Conservation (phyloP, 1,140 invertebrate species). For the Euschistus heros region DNA sequence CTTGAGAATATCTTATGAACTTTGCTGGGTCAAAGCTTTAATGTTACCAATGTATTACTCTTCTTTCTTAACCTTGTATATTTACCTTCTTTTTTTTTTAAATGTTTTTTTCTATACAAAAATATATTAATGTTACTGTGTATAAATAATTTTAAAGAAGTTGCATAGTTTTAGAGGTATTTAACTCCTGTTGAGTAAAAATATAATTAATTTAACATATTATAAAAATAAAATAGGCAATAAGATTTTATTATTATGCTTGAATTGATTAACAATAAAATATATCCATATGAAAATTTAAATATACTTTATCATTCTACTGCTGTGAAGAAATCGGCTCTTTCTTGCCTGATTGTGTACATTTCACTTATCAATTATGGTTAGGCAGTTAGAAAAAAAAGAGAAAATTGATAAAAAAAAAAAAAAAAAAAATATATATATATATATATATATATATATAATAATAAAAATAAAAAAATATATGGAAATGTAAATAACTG, state of each 20-base stretch:
- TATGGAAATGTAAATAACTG: background rate
- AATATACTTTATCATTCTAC: background rate
- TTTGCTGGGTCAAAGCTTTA: slow-evolving; percentile 16
- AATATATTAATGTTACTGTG: slow-evolving; percentile 7
- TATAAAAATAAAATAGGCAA: background rate
- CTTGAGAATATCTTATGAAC: background rate
- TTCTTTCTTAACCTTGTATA: background rate
- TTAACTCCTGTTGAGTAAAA: background rate
- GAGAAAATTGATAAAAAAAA: background rate
- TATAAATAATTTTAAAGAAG: slow-evolving; percentile 7
- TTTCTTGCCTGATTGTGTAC: background rate
- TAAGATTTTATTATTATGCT: background rate
- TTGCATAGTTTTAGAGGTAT: slow-evolving; percentile 5
- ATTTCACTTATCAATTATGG: too few relatives aligned
- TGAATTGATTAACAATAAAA: too few relatives aligned
- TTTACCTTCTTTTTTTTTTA: background rate
- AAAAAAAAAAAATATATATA: too few relatives aligned
- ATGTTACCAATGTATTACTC: slow-evolving; percentile 5
- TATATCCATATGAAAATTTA: background rate
- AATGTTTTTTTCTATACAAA: background rate
- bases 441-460: too few relatives aligned
- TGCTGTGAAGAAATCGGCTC: background rate
- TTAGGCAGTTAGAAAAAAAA: background rate
- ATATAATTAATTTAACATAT: slow-evolving; percentile 4
- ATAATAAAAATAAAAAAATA: background rate